phyloP scores from a whole-genome alignment of 2,888 invertebrate species.

The Lasiommata megera region DNA sequence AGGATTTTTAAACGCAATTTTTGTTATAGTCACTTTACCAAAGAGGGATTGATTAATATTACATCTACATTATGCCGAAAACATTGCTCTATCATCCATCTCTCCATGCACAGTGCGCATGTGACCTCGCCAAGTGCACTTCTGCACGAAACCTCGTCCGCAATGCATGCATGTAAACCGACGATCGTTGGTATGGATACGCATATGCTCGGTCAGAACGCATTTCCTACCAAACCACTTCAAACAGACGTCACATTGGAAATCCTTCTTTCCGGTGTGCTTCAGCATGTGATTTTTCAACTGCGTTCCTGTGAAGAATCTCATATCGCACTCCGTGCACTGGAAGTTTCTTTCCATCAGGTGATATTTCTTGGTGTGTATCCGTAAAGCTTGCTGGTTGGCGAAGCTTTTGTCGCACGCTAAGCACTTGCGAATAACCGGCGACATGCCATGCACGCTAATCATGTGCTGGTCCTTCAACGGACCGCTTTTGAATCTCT shows the following conservation, averaged over 20 bases:
- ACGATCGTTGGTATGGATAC: slow-evolving; percentile 45
- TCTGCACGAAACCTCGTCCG: slow-evolving; percentile 43
- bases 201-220: slow-evolving; percentile 45
- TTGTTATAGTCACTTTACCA: too few species aligned
- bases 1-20: too few species aligned
- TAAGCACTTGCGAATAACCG: slow-evolving; percentile 32
- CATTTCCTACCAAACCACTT: slow-evolving; percentile 38
- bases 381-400: slow-evolving; percentile 25
- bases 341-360: slow-evolving; percentile 32
- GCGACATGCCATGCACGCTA: slow-evolving; percentile 33
- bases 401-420: slow-evolving; percentile 38
- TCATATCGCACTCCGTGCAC: slow-evolving; percentile 42
- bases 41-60: too few species aligned
- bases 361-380: slow-evolving; percentile 36
- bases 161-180: slow-evolving; percentile 44
- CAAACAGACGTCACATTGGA: slow-evolving; percentile 41
- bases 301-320: slow-evolving; percentile 40
- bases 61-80: background rate
- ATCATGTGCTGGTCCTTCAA: slow-evolving; percentile 37
- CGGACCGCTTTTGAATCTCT: slow-evolving; percentile 6
- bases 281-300: slow-evolving; percentile 41
- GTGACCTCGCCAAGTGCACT: slow-evolving; percentile 44
- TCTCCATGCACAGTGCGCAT: slow-evolving; percentile 39
- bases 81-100: background rate
- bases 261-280: slow-evolving; percentile 37